Percentiles rank a stretch among this genome's conserved stretches.
phyloP scores from a whole-genome alignment of 1,140 invertebrate genomes.

The Monochamus saltuarius region DNA sequence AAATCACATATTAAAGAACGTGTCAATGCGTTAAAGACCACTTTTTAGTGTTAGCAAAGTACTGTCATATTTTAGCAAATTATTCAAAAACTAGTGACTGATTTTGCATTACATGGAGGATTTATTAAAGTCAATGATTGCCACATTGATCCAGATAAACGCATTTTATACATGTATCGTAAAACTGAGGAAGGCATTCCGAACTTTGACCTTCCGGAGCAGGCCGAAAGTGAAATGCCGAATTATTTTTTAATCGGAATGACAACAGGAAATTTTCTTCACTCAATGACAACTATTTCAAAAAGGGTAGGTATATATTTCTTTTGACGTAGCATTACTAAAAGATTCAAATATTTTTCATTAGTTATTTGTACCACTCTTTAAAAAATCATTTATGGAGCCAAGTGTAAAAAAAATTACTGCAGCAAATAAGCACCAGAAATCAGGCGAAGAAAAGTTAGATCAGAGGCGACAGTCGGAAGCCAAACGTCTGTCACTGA shows the following conservation, averaged over 20 bases:
- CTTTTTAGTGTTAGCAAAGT: no score
- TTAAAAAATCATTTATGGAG: no score
- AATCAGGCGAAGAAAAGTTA: no score
- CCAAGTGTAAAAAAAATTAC: no score
- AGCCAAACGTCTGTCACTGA: no score
- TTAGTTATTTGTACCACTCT: no score
- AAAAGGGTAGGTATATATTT: conserved; percentile 38
- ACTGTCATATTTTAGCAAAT: conserved; percentile 65
- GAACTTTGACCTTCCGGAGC: conserved; percentile 52
- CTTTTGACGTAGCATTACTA: no score
- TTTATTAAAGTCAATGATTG: conserved; percentile 62
- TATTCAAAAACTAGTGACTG: conserved; percentile 63
- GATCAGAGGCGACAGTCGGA: no score
- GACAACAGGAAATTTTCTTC: conserved; percentile 59
- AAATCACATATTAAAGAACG: no score
- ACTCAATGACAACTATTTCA: conserved; percentile 55
- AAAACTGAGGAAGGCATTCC: conserved; percentile 61
- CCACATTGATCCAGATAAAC: conserved; percentile 47
- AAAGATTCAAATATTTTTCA: no score
- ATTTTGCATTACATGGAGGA: conserved; percentile 64
- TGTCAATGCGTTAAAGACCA: no score
- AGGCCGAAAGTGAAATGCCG: conserved; percentile 62
- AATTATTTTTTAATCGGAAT: conserved; percentile 64
- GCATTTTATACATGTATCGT: conserved; percentile 68
- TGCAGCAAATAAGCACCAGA: no score